These are phyloP conservation scores for Zootermopsis nevadensis DNA, from an alignment of 2,888 invertebrate genomes.

Conservation along the genomic window DNA sequence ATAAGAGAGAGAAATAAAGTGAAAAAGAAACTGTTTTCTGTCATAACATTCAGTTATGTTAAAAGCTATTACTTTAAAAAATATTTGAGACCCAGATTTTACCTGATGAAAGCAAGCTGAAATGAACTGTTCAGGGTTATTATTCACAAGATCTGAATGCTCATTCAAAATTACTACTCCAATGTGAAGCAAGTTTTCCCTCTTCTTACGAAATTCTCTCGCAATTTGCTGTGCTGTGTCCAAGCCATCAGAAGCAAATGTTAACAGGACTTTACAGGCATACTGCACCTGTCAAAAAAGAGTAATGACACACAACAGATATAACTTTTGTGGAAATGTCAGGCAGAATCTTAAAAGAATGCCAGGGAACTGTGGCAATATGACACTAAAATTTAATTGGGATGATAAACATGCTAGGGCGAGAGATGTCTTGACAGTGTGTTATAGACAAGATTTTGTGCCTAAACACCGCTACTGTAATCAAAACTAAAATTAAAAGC, in stretches of 20 bases:
- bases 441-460: background rate
- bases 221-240: slow-evolving; percentile 41
- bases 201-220: slow-evolving; percentile 30
- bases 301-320: background rate
- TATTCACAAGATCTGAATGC: slow-evolving; percentile 39
- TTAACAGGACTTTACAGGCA: slow-evolving; percentile 44
- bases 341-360: too few species aligned
- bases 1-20: too few species aligned
- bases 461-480: background rate
- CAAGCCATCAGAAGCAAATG: slow-evolving; percentile 48
- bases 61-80: background rate
- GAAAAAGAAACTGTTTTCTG: too few species aligned
- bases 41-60: too few species aligned
- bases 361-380: too few species aligned
- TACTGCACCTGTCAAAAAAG: slow-evolving; percentile 1
- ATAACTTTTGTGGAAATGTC: background rate
- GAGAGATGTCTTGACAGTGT: too few species aligned
- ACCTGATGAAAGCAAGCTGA: slow-evolving; percentile 38
- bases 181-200: slow-evolving; percentile 27
- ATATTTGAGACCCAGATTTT: background rate
- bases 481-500: background rate
- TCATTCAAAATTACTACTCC: slow-evolving; percentile 51
- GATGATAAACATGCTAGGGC: too few species aligned
- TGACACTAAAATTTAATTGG: too few species aligned
- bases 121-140: slow-evolving; percentile 45